Percentiles rank a stretch among this genome's conserved stretches.
phyloP scores from a whole-genome alignment of 1,140 invertebrate genomes.

The Nomia melanderi region DNA sequence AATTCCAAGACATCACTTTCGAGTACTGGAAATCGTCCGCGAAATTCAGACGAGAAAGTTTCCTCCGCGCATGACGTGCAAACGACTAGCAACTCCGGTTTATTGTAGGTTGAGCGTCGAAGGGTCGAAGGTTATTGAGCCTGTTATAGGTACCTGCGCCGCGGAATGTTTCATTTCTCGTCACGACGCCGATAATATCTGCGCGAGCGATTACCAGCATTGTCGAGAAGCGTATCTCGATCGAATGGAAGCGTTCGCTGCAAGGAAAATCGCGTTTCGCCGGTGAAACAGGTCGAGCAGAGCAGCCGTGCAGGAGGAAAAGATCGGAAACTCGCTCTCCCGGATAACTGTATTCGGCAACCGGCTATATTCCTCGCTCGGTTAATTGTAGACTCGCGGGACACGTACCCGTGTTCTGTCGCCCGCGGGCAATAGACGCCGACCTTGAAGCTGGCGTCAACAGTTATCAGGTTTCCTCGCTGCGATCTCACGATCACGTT shows the following conservation, averaged over 20 bases:
- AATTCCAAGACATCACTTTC: no score
- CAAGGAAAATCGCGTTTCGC: no score
- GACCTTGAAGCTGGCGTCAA: neutral
- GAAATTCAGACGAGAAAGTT: no score
- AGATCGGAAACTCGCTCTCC: neutral
- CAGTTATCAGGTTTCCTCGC: conserved; percentile 9
- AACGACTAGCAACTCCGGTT: no score
- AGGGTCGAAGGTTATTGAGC: no score
- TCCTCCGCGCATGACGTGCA: no score
- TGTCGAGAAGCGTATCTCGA: neutral
- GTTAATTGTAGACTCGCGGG: conserved; percentile 7
- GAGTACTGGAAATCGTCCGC: no score
- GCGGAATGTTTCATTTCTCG: neutral
- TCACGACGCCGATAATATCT: neutral
- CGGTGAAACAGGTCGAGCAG: no score
- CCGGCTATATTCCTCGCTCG: neutral
- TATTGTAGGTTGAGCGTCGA: no score
- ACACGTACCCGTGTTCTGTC: conserved; percentile 6
- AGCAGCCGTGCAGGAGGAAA: no score
- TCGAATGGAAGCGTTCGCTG: neutral
- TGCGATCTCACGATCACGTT: no score
- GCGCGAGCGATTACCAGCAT: neutral
- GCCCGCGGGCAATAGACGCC: neutral
- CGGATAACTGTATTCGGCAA: conserved; percentile 25
- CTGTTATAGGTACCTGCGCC: no score